Evolutionary conservation across 1,140 invertebrate species (phyloP).

Genomic region (Drosophila cardini): DNA sequence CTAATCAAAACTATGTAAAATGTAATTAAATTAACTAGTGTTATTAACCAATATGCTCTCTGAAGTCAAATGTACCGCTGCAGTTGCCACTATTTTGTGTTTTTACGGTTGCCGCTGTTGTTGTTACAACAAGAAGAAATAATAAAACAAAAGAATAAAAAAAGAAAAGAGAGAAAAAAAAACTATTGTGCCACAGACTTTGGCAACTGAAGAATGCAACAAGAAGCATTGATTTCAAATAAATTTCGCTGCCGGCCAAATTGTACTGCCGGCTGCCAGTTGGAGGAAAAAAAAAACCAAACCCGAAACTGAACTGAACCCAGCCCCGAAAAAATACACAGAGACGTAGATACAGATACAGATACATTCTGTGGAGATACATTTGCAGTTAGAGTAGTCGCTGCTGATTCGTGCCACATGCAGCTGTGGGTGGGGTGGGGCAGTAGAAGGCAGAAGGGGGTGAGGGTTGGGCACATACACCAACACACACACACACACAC

Average conservation of each 20-base stretch:
- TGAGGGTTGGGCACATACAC: conserved; percentile 35
- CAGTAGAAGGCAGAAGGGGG: too few species aligned
- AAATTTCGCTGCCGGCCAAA: conserved; percentile 82
- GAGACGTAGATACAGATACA: conserved; percentile 1
- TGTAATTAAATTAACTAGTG: too few species aligned
- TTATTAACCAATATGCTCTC: conserved; percentile 25
- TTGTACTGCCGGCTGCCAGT: conserved; percentile 75
- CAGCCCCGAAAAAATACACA: conserved; percentile 8
- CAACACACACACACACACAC: conserved; percentile 37
- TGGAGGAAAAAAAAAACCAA: conserved; percentile 16
- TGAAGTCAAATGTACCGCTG: conserved; percentile 14
- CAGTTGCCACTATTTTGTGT: conserved; percentile 44
- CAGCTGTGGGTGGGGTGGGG: conserved; percentile 66
- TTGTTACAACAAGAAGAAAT: conserved; percentile 45
- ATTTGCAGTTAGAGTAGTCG: conserved; percentile 15
- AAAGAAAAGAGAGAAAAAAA: conserved; percentile 23
- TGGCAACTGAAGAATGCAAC: conserved; percentile 79
- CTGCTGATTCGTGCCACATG: conserved; percentile 43
- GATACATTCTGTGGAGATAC: conserved; percentile 20
- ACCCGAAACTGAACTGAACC: conserved; percentile 1
- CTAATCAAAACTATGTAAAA: too few species aligned
- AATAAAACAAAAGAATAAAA: conserved; percentile 7
- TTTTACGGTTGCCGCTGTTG: conserved; percentile 25
- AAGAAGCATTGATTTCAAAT: conserved; percentile 83
- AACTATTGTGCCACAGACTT: conserved; percentile 53